A percentile compares a stretch with the other conserved stretches of the same genome.
Conservation (phyloP, 1,140 invertebrate species). For the Lordiphosa mommai region DNA sequence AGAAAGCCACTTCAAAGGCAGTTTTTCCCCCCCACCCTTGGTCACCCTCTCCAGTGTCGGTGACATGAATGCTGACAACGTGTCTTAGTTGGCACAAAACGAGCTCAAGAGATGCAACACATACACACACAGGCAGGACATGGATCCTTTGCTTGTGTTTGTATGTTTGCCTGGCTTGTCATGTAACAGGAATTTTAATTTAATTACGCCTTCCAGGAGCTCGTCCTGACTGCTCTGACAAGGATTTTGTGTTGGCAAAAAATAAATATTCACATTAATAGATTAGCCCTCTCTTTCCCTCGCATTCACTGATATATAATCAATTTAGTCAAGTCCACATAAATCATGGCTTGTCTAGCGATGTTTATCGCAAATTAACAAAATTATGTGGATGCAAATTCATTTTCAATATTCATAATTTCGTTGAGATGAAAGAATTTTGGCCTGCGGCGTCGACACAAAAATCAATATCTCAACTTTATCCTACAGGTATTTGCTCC, state of each 20-base stretch:
- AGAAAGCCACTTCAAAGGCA: constrained; percentile 54
- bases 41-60: constrained; percentile 5
- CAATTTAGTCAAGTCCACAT: constrained; percentile 53
- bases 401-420: constrained; percentile 74
- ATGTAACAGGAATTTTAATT: constrained; percentile 75
- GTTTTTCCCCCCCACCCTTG: not conserved
- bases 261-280: constrained; percentile 50
- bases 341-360: constrained; percentile 63
- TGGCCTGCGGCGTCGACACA: constrained; percentile 39
- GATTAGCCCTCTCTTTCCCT: constrained; percentile 35
- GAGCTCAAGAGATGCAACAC: constrained; percentile 57
- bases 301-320: constrained; percentile 54
- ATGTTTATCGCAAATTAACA: constrained; percentile 54
- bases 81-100: constrained; percentile 78
- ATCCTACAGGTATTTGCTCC: constrained; percentile 58
- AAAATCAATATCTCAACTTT: constrained; percentile 67
- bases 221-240: not conserved
- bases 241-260: constrained; percentile 1
- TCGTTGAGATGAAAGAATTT: constrained; percentile 41
- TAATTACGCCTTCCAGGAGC: constrained; percentile 57
- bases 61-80: constrained; percentile 78
- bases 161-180: constrained; percentile 46
- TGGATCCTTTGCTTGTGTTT: constrained; percentile 21
- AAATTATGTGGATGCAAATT: constrained; percentile 24
- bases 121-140: constrained; percentile 36